phyloP scores from a whole-genome alignment of 2,797 vertebrate genomes.

The Coccyzus lansbergi region DNA sequence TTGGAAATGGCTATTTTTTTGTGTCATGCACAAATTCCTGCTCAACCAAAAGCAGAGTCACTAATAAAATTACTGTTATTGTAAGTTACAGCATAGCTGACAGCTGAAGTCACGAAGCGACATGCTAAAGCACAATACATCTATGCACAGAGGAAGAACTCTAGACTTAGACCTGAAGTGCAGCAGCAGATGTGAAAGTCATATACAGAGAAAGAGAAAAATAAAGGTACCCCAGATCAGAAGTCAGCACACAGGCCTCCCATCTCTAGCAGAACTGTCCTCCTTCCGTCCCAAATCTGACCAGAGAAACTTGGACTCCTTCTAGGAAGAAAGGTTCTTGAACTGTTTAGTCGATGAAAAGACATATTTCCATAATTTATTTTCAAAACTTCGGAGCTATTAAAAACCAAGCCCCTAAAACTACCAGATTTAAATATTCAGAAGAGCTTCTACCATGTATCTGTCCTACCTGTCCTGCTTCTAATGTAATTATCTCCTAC shows the following conservation, averaged over 20 bases:
- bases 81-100: neutral
- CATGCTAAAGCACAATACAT: neutral
- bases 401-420: neutral
- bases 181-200: neutral
- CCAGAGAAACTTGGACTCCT: neutral
- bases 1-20: conserved; percentile 31
- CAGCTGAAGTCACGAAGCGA: conserved; percentile 20
- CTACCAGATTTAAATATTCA: neutral
- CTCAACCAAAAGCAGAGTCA: conserved; percentile 13
- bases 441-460: neutral
- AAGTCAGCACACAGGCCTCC: neutral
- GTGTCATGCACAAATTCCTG: conserved; percentile 8
- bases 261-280: neutral
- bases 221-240: neutral
- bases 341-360: neutral
- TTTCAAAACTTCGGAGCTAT: neutral
- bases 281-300: neutral
- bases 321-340: neutral
- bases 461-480: neutral
- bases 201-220: neutral
- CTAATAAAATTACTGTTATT: conserved; percentile 29
- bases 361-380: neutral
- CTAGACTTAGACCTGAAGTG: neutral
- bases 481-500: neutral
- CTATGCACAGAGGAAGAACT: neutral